Evolutionary conservation across 2,113 vertebrate species (phyloP).

Genomic region (Albula glossodonta): DNA sequence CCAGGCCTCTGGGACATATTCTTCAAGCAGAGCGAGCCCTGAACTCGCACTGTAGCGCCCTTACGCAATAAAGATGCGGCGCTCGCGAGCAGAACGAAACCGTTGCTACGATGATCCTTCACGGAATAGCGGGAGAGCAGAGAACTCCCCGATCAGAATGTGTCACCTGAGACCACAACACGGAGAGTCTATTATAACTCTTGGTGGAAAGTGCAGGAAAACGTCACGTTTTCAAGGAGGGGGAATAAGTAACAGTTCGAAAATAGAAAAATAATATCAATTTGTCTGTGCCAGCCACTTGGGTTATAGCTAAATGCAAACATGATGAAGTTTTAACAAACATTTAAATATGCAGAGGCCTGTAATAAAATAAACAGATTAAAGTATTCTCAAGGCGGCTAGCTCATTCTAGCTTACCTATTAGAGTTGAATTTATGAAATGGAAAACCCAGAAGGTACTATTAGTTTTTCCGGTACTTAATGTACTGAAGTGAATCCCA

Average conservation of each 20-base stretch:
- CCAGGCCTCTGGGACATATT: not conserved
- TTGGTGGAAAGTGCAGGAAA: slow-evolving; percentile 3
- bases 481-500: not conserved
- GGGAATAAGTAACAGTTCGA: slow-evolving; percentile 36
- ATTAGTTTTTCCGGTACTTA: not conserved
- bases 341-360: slow-evolving; percentile 19
- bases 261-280: slow-evolving; percentile 54
- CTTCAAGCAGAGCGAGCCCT: not conserved
- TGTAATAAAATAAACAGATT: slow-evolving; percentile 43
- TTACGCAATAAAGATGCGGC: not conserved
- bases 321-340: slow-evolving; percentile 37
- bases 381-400: slow-evolving; percentile 24
- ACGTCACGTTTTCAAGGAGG: not conserved
- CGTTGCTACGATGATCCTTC: not conserved
- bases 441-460: not conserved
- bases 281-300: slow-evolving; percentile 38
- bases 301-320: slow-evolving; percentile 36
- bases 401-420: slow-evolving; percentile 14
- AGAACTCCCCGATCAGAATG: not conserved
- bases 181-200: not conserved
- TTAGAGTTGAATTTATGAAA: not conserved
- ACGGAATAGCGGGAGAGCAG: not conserved
- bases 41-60: too few species aligned
- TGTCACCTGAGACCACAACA: not conserved
- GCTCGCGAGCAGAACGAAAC: not conserved